Base-by-base conservation (phyloP, 2,888 invertebrate species). In the Chalcis sispes region DNA sequence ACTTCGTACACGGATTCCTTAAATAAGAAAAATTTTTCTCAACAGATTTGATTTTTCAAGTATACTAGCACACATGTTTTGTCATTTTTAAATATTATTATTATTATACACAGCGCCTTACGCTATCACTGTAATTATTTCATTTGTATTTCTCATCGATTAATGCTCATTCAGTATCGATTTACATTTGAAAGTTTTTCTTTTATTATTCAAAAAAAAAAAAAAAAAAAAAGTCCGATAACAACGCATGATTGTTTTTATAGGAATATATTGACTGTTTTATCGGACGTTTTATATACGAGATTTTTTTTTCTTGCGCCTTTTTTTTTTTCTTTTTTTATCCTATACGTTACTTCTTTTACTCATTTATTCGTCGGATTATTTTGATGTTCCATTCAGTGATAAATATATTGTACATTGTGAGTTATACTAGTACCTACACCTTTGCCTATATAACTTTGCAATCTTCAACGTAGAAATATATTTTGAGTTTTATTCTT, bases 381-480 rank as follows among this genome's bases (percentile, higher is more conserved):
- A 65, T 72, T 78, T 79, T 79, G 77, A 75, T 75, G 70, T 77
- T 75, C 58, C 69, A 71, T 72, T 77, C 52, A 70, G 59, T 15
- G 46, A 58, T 77, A 73, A 70, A 72, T 59, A 61, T 73, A 79
- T 73, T 77, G 52, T 77, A 79, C 79, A 77, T 32, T 79, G 79
- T 69, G 64, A 71, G 48, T 72, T 65, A 75, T 54, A 40, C 58
- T 40, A 65, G 61, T 72, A 67, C 36, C 54, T 73, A 64, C 52
- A 42, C n/a, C 42, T 64, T 56, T 25, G 58, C 27, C 56, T 46
- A 64, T 23, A 20, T 72, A 59, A 58, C 67, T 75, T 75, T 76
- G 76, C 76, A 77, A 80, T 79, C 67, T 80, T 77, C 81, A 82
- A 83, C 80, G 83, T 85, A 85, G 82, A 85, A 85, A 85, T 85